Conservation (phyloP, 2,888 invertebrate genomes). For the Chrysotoxum bicinctum region DNA sequence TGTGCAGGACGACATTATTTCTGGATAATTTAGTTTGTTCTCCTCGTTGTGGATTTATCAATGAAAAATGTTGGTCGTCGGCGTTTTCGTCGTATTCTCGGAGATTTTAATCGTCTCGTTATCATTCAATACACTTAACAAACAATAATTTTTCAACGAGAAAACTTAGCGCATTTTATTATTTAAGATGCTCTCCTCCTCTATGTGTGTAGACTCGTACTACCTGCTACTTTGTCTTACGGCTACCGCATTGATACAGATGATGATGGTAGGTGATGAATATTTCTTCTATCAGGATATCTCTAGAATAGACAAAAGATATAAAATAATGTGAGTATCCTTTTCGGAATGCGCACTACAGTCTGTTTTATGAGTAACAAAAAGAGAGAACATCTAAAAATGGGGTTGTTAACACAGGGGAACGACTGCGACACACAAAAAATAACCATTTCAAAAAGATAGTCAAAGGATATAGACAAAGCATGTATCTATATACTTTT, state of each 20-base stretch:
- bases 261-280: slow-evolving; percentile 46
- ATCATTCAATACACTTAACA: slow-evolving; percentile 46
- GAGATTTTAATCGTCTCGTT: slow-evolving; percentile 35
- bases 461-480: slow-evolving; percentile 19
- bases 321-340: slow-evolving; percentile 57
- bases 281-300: slow-evolving; percentile 55
- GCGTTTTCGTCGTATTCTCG: slow-evolving; percentile 25
- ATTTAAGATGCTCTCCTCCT: slow-evolving; percentile 6
- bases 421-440: slow-evolving; percentile 6
- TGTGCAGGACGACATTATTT: slow-evolving; percentile 65
- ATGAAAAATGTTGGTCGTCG: slow-evolving; percentile 23
- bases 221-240: slow-evolving; percentile 48
- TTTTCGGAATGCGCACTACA: slow-evolving; percentile 65
- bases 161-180: slow-evolving; percentile 36
- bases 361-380: slow-evolving; percentile 36
- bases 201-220: background rate
- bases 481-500: slow-evolving; percentile 76
- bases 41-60: slow-evolving; percentile 11
- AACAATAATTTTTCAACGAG: slow-evolving; percentile 8
- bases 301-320: slow-evolving; percentile 63
- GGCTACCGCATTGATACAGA: slow-evolving; percentile 62
- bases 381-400: slow-evolving; percentile 22
- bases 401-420: slow-evolving; percentile 27
- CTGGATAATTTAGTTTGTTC: background rate
- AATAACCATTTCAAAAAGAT: slow-evolving; percentile 1